Evolutionary conservation across 2,888 invertebrate genomes (phyloP).

Genomic region (Agriotes lineatus): DNA sequence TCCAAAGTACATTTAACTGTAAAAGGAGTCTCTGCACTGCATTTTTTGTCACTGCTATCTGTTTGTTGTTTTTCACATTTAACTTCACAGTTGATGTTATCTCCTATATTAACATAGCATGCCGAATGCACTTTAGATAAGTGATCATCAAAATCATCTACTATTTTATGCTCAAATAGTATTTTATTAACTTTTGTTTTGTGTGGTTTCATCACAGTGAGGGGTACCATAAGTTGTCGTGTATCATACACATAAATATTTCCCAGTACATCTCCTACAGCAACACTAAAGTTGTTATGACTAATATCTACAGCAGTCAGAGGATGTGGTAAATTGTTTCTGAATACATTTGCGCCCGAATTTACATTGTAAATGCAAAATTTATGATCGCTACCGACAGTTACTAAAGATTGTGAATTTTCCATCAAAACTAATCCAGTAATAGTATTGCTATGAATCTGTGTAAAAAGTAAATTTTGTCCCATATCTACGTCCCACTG

Average conservation of each 20-base stretch:
- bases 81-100: not conserved
- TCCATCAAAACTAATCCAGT: constrained; percentile 54
- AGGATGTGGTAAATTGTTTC: constrained; percentile 55
- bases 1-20: not conserved
- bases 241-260: constrained; percentile 58
- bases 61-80: not conserved
- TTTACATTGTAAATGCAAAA: constrained; percentile 56
- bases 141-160: not conserved
- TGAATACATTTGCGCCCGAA: constrained; percentile 51
- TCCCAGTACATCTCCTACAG: constrained; percentile 57
- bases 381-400: constrained; percentile 57
- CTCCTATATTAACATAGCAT: no score
- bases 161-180: constrained; percentile 15
- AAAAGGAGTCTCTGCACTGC: not conserved
- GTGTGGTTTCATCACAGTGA: constrained; percentile 51
- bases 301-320: constrained; percentile 57
- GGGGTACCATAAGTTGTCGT: constrained; percentile 54
- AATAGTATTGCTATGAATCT: constrained; percentile 52
- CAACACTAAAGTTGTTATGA: constrained; percentile 54
- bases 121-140: not conserved
- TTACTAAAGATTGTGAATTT: constrained; percentile 53
- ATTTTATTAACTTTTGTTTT: constrained; percentile 30
- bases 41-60: not conserved
- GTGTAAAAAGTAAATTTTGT: constrained; percentile 45
- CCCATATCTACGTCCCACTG: constrained; percentile 52